Evolutionary conservation across 1,140 invertebrate species (phyloP), one percentile per base, ranked within the genome.

Genomic region (Drosophila sulfurigaster): DNA sequence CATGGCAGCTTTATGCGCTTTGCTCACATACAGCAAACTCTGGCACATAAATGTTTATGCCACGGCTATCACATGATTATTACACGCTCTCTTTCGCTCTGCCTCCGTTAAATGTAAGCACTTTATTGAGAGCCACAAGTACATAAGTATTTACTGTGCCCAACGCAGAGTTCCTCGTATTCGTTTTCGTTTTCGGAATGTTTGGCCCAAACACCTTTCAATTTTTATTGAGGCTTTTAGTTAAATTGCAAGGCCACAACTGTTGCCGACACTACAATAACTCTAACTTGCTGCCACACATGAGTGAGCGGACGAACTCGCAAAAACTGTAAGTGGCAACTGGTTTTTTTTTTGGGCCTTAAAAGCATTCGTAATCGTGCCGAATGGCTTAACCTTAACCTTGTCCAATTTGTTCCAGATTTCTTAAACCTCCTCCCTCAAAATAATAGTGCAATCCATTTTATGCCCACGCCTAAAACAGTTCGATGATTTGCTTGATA

Each of bases 211-310:
- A 87, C 83, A 89, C 81, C 85, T 88, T 83, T 75, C 73, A 81
- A 85, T 60, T 75, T 75, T 88, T 79, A 88, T 79, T 73, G 16
- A 67, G 69, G 86, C 83, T 88, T 89, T 88, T 89, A 88, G 78
- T 81, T 85, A 88, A 88, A 88, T 89, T 88, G 79, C 83, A 76
- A 87, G 62, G 78, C 71, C 65, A 57, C 82, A 87, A 85, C 72
- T 83, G 69, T 72, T 76, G 74, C 69, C 54, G 8, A 25, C 74
- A 82, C 82, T 82, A 82, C 65, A 88, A 87, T 88, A 78, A 78
- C 83, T 81, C 78, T 57, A 78, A 78, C 68, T 25, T 74, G 62
- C 54, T 35, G 46, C 49, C 60, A 78, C 73, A 82, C 81, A 71
- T 74, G 52, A 58, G 11, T 80, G 51, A 45, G 43, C 63, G 11